A percentile compares a stretch with the other conserved stretches of the same genome.
Conservation (phyloP, 2,888 invertebrate genomes). For the Sinopyrophorus schimmeli region DNA sequence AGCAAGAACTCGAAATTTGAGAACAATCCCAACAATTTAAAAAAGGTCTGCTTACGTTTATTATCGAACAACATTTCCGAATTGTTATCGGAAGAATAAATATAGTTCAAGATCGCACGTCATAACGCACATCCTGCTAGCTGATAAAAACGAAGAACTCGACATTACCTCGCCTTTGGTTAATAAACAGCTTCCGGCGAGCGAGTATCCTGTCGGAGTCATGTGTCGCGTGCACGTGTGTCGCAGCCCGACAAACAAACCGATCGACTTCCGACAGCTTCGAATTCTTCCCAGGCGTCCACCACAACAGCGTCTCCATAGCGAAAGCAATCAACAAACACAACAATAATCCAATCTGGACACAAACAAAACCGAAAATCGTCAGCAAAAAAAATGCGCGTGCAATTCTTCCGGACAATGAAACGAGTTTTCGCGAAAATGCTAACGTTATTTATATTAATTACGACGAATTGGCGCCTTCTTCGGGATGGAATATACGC, state of each 20-base stretch:
- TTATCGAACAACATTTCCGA: slow-evolving; percentile 10
- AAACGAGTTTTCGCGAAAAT: not conserved
- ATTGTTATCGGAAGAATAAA: slow-evolving; percentile 9
- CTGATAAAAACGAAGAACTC: slow-evolving; percentile 26
- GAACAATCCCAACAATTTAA: too few species aligned
- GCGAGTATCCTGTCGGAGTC: slow-evolving; percentile 47
- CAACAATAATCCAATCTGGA: slow-evolving; percentile 18
- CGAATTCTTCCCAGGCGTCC: slow-evolving; percentile 20
- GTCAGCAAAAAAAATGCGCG: not conserved
- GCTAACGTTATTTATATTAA: slow-evolving; percentile 7
- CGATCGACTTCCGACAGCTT: slow-evolving; percentile 34
- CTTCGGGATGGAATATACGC: slow-evolving; percentile 18
- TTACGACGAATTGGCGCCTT: slow-evolving; percentile 27
- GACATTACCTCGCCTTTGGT: slow-evolving; percentile 40
- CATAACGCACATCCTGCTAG: slow-evolving; percentile 26
- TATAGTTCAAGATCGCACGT: slow-evolving; percentile 16
- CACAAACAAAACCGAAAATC: slow-evolving; percentile 7
- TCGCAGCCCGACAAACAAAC: slow-evolving; percentile 39
- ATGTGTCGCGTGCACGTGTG: slow-evolving; percentile 47
- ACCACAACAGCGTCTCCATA: slow-evolving; percentile 24
- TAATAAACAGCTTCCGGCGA: slow-evolving; percentile 48
- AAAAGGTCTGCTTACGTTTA: too few species aligned
- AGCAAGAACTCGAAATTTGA: too few species aligned
- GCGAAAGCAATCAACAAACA: slow-evolving; percentile 24
- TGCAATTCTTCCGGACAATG: not conserved